Evolutionary conservation across 1,140 invertebrate genomes (phyloP).

Genomic region (Drosophila asahinai): DNA sequence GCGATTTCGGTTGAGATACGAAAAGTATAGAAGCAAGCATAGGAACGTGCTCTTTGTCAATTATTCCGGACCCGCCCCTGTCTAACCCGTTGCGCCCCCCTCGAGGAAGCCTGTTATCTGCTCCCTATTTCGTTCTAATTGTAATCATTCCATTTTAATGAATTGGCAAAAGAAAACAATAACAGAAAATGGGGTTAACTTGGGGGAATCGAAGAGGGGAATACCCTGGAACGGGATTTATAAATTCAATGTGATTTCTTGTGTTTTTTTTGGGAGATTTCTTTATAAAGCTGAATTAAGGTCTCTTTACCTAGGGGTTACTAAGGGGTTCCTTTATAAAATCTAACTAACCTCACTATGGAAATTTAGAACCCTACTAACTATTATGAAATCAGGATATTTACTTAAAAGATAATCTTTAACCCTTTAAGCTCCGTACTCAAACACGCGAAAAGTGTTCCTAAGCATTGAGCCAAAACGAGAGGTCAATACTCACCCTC

Average conservation of each 20-base stretch:
- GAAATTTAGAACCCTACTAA: no score
- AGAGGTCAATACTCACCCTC: no score
- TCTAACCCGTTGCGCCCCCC: conserved; percentile 7
- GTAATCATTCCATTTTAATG: conserved; percentile 49
- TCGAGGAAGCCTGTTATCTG: conserved; percentile 26
- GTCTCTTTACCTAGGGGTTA: no score
- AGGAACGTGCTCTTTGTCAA: conserved; percentile 34
- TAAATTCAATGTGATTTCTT: neutral
- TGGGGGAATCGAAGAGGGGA: neutral
- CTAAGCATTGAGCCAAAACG: no score
- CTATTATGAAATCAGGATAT: neutral
- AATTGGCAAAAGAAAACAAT: conserved; percentile 49
- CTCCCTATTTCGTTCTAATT: conserved; percentile 29
- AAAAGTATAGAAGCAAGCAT: neutral
- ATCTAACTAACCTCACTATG: no score
- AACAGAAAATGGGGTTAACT: conserved; percentile 21
- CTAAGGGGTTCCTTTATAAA: no score
- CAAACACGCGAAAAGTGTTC: no score
- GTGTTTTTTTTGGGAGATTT: no score
- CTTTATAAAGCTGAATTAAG: no score
- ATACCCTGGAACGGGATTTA: conserved; percentile 1
- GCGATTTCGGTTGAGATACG: conserved; percentile 22
- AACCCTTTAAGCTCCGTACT: no score
- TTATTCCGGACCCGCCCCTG: conserved; percentile 10
- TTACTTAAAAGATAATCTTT: neutral